These are phyloP conservation scores for Rhegmatorhina hoffmannsi DNA, from an alignment of 2,113 vertebrate species.

Conservation along the genomic window DNA sequence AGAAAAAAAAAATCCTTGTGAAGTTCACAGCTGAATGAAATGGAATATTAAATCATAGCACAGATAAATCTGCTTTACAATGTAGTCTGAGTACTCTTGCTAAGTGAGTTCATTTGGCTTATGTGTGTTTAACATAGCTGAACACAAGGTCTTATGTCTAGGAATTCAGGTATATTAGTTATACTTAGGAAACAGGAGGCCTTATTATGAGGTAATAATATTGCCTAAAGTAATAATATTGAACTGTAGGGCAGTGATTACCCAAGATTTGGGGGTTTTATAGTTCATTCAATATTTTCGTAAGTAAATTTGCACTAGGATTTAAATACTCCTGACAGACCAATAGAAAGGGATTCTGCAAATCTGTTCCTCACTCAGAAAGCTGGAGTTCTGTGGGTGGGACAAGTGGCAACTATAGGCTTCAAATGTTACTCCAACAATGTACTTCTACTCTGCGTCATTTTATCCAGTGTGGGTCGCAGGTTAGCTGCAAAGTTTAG, in stretches of 20 bases:
- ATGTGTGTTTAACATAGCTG: background rate
- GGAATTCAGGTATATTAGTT: background rate
- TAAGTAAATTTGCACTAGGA: background rate
- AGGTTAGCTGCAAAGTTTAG: background rate
- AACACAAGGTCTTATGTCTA: background rate
- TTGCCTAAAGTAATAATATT: background rate
- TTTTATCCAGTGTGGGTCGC: background rate
- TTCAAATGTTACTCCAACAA: background rate
- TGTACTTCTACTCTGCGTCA: background rate
- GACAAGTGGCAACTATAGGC: background rate
- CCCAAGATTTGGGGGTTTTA: background rate
- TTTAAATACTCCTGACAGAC: background rate
- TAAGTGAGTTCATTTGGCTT: background rate
- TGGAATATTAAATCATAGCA: constrained; percentile 13
- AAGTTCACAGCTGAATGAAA: background rate
- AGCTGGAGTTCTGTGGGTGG: background rate
- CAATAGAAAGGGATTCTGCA: background rate
- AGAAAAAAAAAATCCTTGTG: background rate
- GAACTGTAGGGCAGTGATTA: background rate
- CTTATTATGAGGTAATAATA: background rate
- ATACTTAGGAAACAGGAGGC: background rate
- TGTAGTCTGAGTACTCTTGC: background rate
- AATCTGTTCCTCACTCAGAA: background rate
- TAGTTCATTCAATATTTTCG: background rate
- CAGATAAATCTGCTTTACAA: background rate